phyloP scores from a whole-genome alignment of 2,797 vertebrate genomes.

The Acanthurus lineatus region DNA sequence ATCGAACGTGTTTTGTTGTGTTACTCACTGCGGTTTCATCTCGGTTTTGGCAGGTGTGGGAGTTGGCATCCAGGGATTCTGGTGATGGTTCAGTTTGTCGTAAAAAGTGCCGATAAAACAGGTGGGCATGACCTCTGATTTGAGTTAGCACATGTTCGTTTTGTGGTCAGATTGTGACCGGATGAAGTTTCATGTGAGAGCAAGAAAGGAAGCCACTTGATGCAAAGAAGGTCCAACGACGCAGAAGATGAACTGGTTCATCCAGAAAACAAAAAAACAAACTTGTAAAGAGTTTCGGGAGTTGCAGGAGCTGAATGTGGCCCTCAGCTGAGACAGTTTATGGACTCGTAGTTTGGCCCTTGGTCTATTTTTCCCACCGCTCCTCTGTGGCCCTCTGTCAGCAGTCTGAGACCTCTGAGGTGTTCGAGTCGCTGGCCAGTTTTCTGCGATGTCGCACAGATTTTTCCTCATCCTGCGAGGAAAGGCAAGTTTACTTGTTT shows the following conservation, averaged over 20 bases:
- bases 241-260: conserved; percentile 20
- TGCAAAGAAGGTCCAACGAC: conserved; percentile 27
- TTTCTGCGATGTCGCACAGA: conserved; percentile 82
- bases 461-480: conserved; percentile 84
- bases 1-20: conserved; percentile 16
- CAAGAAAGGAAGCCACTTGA: conserved; percentile 26
- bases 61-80: conserved; percentile 41
- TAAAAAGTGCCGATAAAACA: conserved; percentile 1
- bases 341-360: conserved; percentile 38
- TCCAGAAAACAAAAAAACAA: conserved; percentile 17
- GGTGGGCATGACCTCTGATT: background rate
- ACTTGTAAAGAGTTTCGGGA: conserved; percentile 32
- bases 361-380: conserved; percentile 17
- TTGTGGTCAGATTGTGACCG: conserved; percentile 5
- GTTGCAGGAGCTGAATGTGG: conserved; percentile 24
- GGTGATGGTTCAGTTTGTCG: conserved; percentile 4
- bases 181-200: conserved; percentile 8
- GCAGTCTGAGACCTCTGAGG: conserved; percentile 85
- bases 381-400: conserved; percentile 68
- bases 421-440: conserved; percentile 80
- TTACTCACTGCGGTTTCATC: conserved; percentile 14
- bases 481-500: conserved; percentile 3
- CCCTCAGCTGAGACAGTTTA: conserved; percentile 15
- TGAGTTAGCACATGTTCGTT: background rate
- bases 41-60: conserved; percentile 18